phyloP scores from a whole-genome alignment of 2,888 invertebrate species.

The Elmis aenea region DNA sequence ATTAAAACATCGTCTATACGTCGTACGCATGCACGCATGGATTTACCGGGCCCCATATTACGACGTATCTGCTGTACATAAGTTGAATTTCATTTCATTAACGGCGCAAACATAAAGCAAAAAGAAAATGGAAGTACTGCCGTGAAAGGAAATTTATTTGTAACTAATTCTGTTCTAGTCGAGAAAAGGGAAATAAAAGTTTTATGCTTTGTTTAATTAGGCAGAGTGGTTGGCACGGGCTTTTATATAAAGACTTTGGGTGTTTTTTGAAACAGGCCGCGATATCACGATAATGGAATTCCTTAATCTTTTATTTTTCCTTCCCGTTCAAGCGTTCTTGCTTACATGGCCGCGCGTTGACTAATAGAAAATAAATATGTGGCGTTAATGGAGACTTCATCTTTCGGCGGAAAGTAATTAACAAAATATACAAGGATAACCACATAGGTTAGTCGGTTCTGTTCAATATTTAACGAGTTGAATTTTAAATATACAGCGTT shows the following conservation, averaged over 20 bases:
- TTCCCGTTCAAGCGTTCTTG: slow-evolving; percentile 14
- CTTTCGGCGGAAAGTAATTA: too few species aligned
- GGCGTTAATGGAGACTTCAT: slow-evolving; percentile 12
- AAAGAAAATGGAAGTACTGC: too few species aligned
- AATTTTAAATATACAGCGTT: too few species aligned
- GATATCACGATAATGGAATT: slow-evolving; percentile 22
- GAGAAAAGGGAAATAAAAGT: slow-evolving; percentile 18
- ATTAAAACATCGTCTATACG: too few species aligned
- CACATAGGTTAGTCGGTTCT: too few species aligned
- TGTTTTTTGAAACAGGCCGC: slow-evolving; percentile 20
- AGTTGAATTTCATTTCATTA: too few species aligned
- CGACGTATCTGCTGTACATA: too few species aligned
- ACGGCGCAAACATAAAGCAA: too few species aligned
- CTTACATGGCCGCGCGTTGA: slow-evolving; percentile 11
- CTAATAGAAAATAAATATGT: slow-evolving; percentile 6
- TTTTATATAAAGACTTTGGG: slow-evolving; percentile 18
- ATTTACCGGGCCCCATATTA: too few species aligned
- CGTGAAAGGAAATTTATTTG: slow-evolving; percentile 15
- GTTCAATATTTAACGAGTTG: too few species aligned
- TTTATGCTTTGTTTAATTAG: slow-evolving; percentile 23
- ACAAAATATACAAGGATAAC: too few species aligned
- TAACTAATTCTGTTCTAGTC: slow-evolving; percentile 12
- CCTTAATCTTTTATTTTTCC: slow-evolving; percentile 20
- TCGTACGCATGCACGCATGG: too few species aligned
- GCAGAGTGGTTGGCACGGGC: slow-evolving; percentile 23